Base-by-base conservation (phyloP, 1,140 invertebrate species). In the Cepaea nemoralis region DNA sequence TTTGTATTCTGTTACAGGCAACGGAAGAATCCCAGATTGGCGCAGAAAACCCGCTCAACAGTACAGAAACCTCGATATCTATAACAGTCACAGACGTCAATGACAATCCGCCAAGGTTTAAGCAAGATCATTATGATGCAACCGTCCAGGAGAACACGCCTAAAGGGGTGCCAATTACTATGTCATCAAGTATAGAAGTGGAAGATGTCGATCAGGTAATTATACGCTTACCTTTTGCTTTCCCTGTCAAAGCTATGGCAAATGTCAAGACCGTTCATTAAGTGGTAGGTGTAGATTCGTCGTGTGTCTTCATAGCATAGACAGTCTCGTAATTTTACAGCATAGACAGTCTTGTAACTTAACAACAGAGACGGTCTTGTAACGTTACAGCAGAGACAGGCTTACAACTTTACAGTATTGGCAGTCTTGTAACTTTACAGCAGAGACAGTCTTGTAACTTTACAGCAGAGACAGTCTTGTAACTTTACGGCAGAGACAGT, bases 121-220 rank as follows among this genome's bases (percentile, higher is more conserved):
- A 63, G 0, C 27, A 78, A 31, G 16, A 5, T 1, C 22, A 94
- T 42, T 96, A 98, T 93, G 93, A 95, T 89, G 95, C 99, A 0
- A 96, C 98, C 89, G 98, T 99, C 86, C 82, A 84, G 66, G 86
- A 89, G 50, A 79, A 83, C 31, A 82, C 83, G 10, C 79, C 83
- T 87, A 96, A 97, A 2, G 87, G 0, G 97, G 99, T 90, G 97
- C 98, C 88, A 96, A 96, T 31, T 96, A 97, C 0, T 92, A 90
- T 93, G 1, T 97, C 97, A 0, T 93, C 92, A 16, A 97, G 98
- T 91, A 93, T 93, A n/a, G 97, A 99, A 89, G 95, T 85, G n/a
- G 31, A 8, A 22, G 84, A 85, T 35, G 50, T 27, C 2, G 84
- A 85, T 40, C 79, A 81, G 82, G 84, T 83, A n/a, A 40, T 55